Base-by-base conservation (phyloP, 1,140 invertebrate species). In the Calliphora vicina region DNA sequence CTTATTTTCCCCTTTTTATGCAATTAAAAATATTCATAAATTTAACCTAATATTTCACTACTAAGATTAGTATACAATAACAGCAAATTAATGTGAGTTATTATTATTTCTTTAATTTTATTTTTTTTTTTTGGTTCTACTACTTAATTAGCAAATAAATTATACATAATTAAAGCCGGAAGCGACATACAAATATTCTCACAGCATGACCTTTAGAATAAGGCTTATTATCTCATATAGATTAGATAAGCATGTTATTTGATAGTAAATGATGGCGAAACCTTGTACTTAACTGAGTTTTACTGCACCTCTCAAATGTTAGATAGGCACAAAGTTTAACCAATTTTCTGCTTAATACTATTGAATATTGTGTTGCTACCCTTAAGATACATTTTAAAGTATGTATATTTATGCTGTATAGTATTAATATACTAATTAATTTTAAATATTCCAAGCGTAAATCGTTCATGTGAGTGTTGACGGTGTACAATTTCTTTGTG, bases 91-190 rank as follows among this genome's bases (percentile, higher is more conserved):
- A 50, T 17, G 12, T 1, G 5, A 35, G 45, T 50, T n/a, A 43
- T n/a, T n/a, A n/a, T n/a, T n/a, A n/a, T 35, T 1, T 35, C 10
- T 35, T 35, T 35, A 8, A 8, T 35, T 35, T 35, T 35, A 8
- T 5, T 35, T 6, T 35, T 2, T 35, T 35, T 2, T 35, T 35
- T 35, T 35, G 6, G 35, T 35, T 35, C 6, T 35, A 8, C 6
- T 35, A 35, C 35, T 67, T n/a, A 23, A 67, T 57, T 67, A 67
- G 61, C 61, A 67, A 57, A 20, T 67, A 67, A 67, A 67, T 67
- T 67, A 67, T n/a, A 57, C 50, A 57, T 67, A 67, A 67, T 67
- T 67, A 67, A 67, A 67, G 61, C 61, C 61, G 61, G 61, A 67
- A 67, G 61, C 61, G 23, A 67, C 61, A 67, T 67, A 67, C 61